Percentiles rank a stretch among this genome's conserved stretches.
phyloP scores from a whole-genome alignment of 2,888 invertebrate genomes.

The Tenthredo notha region DNA sequence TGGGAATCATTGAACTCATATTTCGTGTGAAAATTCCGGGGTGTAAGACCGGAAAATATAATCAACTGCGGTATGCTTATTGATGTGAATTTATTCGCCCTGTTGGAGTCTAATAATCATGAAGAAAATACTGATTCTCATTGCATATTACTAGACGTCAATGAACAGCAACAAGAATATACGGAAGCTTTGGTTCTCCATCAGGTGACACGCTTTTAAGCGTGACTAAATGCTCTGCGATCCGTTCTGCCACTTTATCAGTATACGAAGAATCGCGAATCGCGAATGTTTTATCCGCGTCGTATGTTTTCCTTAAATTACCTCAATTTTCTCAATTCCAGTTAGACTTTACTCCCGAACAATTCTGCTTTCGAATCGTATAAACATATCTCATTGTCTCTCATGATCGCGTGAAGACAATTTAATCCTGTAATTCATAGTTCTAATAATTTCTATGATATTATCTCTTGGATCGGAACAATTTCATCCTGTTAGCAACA shows the following conservation, averaged over 20 bases:
- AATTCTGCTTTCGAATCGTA: background rate
- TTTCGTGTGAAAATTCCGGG: background rate
- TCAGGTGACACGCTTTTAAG: constrained; percentile 31
- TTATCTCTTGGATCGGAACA: background rate
- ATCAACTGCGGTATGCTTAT: background rate
- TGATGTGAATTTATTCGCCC: background rate
- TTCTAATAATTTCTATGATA: background rate
- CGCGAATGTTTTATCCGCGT: background rate
- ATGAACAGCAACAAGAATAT: background rate
- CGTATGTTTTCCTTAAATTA: background rate
- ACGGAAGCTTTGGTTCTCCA: background rate
- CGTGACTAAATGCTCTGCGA: constrained; percentile 1
- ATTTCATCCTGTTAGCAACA: background rate
- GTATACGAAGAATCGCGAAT: background rate
- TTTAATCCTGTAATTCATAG: background rate
- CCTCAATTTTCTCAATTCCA: background rate
- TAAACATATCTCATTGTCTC: background rate
- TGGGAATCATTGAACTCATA: background rate
- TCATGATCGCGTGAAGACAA: background rate
- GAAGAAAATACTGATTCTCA: background rate
- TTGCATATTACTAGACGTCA: background rate
- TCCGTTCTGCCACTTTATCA: background rate
- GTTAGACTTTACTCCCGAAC: background rate
- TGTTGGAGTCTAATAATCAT: background rate
- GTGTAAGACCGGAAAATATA: background rate